Percentiles rank a stretch among this genome's conserved stretches.
These are phyloP conservation scores for Orchesella flavescens DNA, from an alignment of 2,888 invertebrate genomes.

Conservation along the genomic window DNA sequence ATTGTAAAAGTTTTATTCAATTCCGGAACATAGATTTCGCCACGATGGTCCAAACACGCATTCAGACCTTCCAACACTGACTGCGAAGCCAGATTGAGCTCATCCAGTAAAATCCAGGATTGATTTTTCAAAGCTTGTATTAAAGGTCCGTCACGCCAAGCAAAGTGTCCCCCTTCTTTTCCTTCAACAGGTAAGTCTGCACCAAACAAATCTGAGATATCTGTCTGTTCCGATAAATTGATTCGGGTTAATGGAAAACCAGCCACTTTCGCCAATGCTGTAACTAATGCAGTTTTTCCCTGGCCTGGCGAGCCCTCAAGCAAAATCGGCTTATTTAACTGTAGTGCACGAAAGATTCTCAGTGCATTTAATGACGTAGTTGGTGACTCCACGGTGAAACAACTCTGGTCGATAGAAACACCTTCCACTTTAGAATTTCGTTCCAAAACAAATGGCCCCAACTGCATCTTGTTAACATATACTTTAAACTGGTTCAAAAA, in stretches of 20 bases:
- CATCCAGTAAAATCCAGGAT: constrained; percentile 97
- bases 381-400: constrained; percentile 84
- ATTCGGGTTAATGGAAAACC: constrained; percentile 78
- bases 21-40: constrained; percentile 96
- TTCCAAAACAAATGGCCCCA: constrained; percentile 61
- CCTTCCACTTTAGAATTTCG: constrained; percentile 48
- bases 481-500: background rate
- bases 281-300: constrained; percentile 95
- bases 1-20: constrained; percentile 89
- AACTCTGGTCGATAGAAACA: background rate
- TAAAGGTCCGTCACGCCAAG: constrained; percentile 97
- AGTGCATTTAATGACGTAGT: constrained; percentile 88
- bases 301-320: constrained; percentile 98
- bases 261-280: constrained; percentile 67
- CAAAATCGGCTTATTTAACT: constrained; percentile 88
- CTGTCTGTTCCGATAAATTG: constrained; percentile 99
- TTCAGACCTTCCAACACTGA: constrained; percentile 98
- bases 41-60: constrained; percentile 97
- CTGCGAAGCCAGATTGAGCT: constrained; percentile 96
- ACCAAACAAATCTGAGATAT: constrained; percentile 96
- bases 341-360: constrained; percentile 89
- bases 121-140: constrained; percentile 92
- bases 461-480: constrained; percentile 7
- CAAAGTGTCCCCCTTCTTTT: constrained; percentile 88
- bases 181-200: constrained; percentile 96